Evolutionary conservation across 2,113 vertebrate genomes (phyloP), one percentile per base, ranked within the genome.

Genomic region (Halcyon senegalensis): DNA sequence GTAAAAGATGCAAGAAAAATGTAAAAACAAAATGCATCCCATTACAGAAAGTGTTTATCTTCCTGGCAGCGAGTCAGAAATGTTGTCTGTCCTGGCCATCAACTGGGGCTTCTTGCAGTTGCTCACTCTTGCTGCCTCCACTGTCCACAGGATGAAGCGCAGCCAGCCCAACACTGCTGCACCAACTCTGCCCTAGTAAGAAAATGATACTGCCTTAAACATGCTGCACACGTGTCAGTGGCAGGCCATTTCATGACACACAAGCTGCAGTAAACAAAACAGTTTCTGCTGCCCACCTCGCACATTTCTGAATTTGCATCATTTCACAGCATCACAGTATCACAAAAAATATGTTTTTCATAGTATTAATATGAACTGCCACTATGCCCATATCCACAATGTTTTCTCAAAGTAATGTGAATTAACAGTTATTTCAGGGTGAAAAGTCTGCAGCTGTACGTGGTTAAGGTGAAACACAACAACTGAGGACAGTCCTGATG

Each of bases 341-440:
- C 56, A 81, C 55, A 53, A 27, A 87, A 67, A 23, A 8, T 35
- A 39, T 3, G 13, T 6, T 50, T 18, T 39, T 79, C 41, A 63
- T 13, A 51, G 11, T 14, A 44, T 16, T 48, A 39, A 62, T 9
- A 16, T 0, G 1, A 77, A 82, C 16, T 56, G 37, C 19, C 13
- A 10, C 18, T 70, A n/a, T 27, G 58, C 13, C 12, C 1, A 0
- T 16, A 80, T 43, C 75, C 39, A 64, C 0, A 0, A 30, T 9
- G 12, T 44, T 84, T 78, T 87, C 37, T 89, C 30, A 59, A 48
- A 83, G 18, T 33, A 74, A 33, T 35, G 10, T 58, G 33, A 84
- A 60, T 39, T 44, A 39, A 56, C 46, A 70, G 17, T 50, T 90
- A 68, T 46, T 85, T 88, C 53, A 77, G 21, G 4, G 59, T 62